Conservation (phyloP, 2,888 invertebrate genomes). For the Gymnocheta viridis region DNA sequence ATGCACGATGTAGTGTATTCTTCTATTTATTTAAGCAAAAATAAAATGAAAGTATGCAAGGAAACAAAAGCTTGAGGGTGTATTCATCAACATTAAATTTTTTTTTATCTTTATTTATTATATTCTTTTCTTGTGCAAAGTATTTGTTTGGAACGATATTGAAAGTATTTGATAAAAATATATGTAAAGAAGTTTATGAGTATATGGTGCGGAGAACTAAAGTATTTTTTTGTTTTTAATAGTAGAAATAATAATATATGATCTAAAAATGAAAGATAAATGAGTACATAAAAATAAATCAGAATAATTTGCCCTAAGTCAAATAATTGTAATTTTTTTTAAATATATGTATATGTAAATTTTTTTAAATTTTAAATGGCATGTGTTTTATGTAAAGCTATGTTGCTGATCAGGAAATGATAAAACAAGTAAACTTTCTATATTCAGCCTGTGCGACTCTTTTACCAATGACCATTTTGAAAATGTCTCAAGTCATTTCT, state of each 20-base stretch:
- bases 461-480: too few species aligned
- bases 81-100: slow-evolving; percentile 42
- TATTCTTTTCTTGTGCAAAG: background rate
- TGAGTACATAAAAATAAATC: background rate
- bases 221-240: too few species aligned
- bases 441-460: too few species aligned
- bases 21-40: background rate
- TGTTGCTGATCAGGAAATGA: too few species aligned
- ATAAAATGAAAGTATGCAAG: slow-evolving; percentile 5
- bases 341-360: too few species aligned
- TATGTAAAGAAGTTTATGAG: background rate
- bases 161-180: slow-evolving; percentile 8
- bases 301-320: background rate
- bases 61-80: slow-evolving; percentile 41
- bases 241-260: background rate
- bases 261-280: background rate
- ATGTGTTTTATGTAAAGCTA: too few species aligned
- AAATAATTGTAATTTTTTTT: background rate
- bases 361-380: too few species aligned
- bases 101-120: background rate
- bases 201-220: background rate
- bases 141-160: background rate
- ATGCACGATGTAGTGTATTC: background rate
- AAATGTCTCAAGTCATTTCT: too few species aligned
- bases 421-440: too few species aligned